Evolutionary conservation across 1,140 invertebrate genomes (phyloP), one percentile per base, ranked within the genome.

Genomic region (Aphelinus certus): DNA sequence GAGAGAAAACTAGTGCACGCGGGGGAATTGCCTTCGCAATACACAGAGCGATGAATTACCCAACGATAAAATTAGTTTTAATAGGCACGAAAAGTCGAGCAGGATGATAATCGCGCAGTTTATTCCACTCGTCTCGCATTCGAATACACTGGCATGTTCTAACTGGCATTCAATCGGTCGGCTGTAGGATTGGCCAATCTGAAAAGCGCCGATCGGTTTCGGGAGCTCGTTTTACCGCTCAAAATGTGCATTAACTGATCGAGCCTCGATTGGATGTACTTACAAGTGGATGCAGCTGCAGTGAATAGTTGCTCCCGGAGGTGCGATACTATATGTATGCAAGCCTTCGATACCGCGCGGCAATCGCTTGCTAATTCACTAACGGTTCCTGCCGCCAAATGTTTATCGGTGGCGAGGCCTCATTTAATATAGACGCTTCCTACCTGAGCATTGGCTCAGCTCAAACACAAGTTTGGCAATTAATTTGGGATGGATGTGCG

Each of bases 231-330:
- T 51, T 42, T n/a, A 6, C 2, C 4, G 49, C 55, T 66, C 4
- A 49, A 53, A 66, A 66, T 42, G 55, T 47, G 42, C 49, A 58
- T 65, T 73, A 73, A 73, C 53, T 73, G 57, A 56, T 49, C 65
- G 71, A 57, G 45, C 53, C 62, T 62, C 66, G 71, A 73, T 73
- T 73, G 71, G 65, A 64, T 58, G 60, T 73, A 60, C 57, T 26
- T 26, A 26, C 26, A 26, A 26, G 71, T 58, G 47, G 10, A 55
- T 10, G 58, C 48, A 43, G 43, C 42, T 48, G 43, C 51, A 55
- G 70, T 53, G 60, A 71, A 71, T 66, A 55, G 49, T 9, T 47
- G 56, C 46, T 57, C 71, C 55, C 71, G 45, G 7, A 57, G 61
- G 71, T 26, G 60, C 53, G 10, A 65, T 72, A 46, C 53, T 65